Evolutionary conservation across 1,140 invertebrate species (phyloP).

Genomic region (Babylonia areolata): DNA sequence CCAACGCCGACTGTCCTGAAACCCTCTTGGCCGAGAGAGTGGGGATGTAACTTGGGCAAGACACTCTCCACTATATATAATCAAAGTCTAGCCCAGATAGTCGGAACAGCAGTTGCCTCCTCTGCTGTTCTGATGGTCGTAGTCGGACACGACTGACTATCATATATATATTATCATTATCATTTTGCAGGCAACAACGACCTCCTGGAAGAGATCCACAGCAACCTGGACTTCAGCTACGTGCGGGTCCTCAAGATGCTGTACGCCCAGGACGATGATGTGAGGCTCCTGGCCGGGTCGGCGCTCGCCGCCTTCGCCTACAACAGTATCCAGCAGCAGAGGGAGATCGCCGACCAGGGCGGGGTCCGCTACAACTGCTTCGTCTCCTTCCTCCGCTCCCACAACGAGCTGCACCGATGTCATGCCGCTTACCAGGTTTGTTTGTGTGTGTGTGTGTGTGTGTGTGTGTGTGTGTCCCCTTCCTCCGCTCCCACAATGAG

Average conservation of each 20-base stretch:
- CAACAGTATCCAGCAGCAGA: constrained; percentile 73
- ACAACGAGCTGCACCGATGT: constrained; percentile 71
- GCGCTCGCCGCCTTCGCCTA: constrained; percentile 73
- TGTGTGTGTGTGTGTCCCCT: too few species aligned
- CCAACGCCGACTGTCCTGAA: too few species aligned
- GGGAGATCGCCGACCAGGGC: constrained; percentile 71
- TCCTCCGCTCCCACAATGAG: background rate
- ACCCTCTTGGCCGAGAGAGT: too few species aligned
- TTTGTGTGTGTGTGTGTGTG: too few species aligned
- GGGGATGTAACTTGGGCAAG: too few species aligned
- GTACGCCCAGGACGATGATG: constrained; percentile 64
- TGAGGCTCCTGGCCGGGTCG: constrained; percentile 69
- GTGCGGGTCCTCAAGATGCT: constrained; percentile 73
- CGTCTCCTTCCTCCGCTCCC: constrained; percentile 69
- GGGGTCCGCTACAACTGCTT: constrained; percentile 73
- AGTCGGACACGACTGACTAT: too few species aligned
- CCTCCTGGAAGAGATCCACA: constrained; percentile 68
- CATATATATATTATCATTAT: background rate
- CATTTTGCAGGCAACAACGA: constrained; percentile 63
- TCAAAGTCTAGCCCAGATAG: too few species aligned
- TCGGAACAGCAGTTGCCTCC: too few species aligned
- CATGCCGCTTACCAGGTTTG: constrained; percentile 73
- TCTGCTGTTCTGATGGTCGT: too few species aligned
- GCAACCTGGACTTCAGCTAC: constrained; percentile 71
- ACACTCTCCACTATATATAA: too few species aligned